These are phyloP conservation scores for Premnoplex brunnescens DNA, from an alignment of 2,797 vertebrate genomes.

Conservation along the genomic window DNA sequence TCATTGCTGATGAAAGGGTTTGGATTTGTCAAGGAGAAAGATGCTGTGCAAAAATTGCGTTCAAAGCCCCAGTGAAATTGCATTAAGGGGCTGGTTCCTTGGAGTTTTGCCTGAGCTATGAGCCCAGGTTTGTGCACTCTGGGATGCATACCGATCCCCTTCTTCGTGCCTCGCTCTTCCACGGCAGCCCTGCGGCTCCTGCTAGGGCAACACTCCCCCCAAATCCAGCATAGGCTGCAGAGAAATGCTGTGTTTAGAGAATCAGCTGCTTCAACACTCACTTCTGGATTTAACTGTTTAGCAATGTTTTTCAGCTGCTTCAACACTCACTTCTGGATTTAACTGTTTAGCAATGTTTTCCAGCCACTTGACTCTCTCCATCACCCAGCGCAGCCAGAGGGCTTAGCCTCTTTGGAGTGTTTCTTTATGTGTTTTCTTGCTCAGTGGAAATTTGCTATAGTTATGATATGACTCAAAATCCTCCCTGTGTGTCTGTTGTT, in stretches of 20 bases:
- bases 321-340: not conserved
- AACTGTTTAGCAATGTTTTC: slow-evolving; percentile 43
- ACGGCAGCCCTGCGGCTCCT: not conserved
- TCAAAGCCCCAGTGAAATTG: slow-evolving; percentile 31
- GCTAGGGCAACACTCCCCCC: not conserved
- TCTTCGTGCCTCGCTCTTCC: not conserved
- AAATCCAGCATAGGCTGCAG: not conserved
- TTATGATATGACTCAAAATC: not conserved
- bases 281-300: slow-evolving; percentile 7
- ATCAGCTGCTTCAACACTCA: not conserved
- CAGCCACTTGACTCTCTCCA: slow-evolving; percentile 31
- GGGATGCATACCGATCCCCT: not conserved
- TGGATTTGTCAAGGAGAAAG: slow-evolving; percentile 57
- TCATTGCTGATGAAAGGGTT: slow-evolving; percentile 61
- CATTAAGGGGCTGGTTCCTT: not conserved
- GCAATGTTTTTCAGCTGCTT: not conserved
- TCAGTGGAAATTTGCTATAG: not conserved
- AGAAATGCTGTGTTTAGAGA: not conserved
- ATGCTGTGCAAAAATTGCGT: slow-evolving; percentile 36
- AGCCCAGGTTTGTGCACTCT: not conserved
- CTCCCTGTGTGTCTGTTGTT: not conserved
- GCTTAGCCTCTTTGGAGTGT: not conserved
- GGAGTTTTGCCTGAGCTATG: not conserved
- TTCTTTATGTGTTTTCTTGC: not conserved
- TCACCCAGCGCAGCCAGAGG: not conserved